Evolutionary conservation across 2,113 vertebrate species (phyloP).

Genomic region (Regulus satrapa): DNA sequence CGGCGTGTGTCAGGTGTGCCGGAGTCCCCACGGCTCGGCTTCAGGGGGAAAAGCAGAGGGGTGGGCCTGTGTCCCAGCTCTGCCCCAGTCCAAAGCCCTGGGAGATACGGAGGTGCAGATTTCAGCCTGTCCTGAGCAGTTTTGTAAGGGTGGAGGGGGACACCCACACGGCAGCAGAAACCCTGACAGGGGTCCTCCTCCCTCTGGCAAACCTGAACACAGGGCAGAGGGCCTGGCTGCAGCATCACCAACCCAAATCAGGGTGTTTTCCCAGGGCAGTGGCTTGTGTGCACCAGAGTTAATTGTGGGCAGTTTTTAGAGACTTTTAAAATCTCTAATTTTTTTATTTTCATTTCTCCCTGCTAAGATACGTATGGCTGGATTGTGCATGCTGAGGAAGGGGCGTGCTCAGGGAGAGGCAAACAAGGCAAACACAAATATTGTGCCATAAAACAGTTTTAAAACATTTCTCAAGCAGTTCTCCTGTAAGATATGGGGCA

Average conservation of each 20-base stretch:
- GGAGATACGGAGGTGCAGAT: not conserved
- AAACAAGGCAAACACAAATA: not conserved
- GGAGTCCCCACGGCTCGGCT: rapidly evolving
- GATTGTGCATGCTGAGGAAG: not conserved
- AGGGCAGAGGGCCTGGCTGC: not conserved
- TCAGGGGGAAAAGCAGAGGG: not conserved
- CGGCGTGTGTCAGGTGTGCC: not conserved
- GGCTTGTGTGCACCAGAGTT: not conserved
- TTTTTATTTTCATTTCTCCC: not conserved
- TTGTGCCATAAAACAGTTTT: not conserved
- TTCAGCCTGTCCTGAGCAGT: not conserved
- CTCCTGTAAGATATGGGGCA: not conserved
- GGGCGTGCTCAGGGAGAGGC: not conserved
- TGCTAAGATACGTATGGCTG: not conserved
- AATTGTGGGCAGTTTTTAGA: not conserved
- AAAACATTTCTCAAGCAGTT: not conserved
- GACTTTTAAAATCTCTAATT: not conserved
- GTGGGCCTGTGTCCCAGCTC: not conserved
- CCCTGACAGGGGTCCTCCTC: not conserved
- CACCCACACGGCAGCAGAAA: not conserved
- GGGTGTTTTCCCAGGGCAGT: not conserved
- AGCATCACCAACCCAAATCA: not conserved
- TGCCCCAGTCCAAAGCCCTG: not conserved
- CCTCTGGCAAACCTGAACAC: not conserved
- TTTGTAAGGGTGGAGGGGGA: not conserved